Conservation (phyloP, 2,888 invertebrate species). For the Aphrophora alni region DNA sequence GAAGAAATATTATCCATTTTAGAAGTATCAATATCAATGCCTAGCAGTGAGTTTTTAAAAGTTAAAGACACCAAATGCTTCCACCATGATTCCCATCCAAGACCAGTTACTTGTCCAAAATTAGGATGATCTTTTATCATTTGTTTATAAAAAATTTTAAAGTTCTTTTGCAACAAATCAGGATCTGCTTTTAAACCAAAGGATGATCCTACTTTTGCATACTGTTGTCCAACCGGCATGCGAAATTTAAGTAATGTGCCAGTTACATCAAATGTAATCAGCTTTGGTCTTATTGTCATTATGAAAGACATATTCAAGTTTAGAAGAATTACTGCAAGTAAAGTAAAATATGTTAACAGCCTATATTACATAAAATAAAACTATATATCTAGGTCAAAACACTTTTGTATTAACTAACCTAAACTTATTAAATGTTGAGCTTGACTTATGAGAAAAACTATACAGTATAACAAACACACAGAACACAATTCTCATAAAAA, state of each 20-base stretch:
- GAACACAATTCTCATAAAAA: too few species aligned
- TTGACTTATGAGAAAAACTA: too few species aligned
- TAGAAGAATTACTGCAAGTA: not conserved
- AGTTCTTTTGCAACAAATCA: constrained; percentile 65
- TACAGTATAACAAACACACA: too few species aligned
- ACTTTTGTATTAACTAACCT: too few species aligned
- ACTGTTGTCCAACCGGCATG: constrained; percentile 74
- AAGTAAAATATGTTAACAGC: not conserved
- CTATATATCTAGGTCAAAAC: too few species aligned
- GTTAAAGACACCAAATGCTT: constrained; percentile 68
- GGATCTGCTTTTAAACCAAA: constrained; percentile 71
- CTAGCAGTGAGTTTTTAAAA: constrained; percentile 58
- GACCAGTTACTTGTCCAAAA: constrained; percentile 72
- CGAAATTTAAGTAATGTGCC: constrained; percentile 81
- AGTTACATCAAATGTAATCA: constrained; percentile 89
- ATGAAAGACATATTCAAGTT: not conserved
- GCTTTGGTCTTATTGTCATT: constrained; percentile 42
- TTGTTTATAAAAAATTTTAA: constrained; percentile 68
- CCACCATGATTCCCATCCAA: constrained; percentile 89
- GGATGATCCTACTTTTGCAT: constrained; percentile 71
- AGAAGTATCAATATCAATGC: not conserved
- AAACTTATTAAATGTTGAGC: too few species aligned
- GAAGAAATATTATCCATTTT: constrained; percentile 23
- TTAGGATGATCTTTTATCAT: constrained; percentile 77
- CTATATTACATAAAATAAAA: too few species aligned